Evolutionary conservation across 1,140 invertebrate genomes (phyloP).

Genomic region (Heliconius eleuchia): DNA sequence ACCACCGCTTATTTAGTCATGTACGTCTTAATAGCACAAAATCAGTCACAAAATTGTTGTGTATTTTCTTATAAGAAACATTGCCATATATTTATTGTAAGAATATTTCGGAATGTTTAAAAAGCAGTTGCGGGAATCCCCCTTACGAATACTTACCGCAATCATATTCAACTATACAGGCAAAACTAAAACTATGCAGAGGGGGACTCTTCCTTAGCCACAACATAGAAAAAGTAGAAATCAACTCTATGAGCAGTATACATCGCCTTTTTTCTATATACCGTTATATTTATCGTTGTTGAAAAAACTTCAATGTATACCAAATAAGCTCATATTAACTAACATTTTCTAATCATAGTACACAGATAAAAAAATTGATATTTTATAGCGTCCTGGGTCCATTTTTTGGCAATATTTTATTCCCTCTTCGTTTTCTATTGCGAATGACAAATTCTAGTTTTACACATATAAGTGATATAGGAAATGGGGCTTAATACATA

Average conservation of each 20-base stretch:
- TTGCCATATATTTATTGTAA: not conserved
- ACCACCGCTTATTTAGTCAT: too few relatives aligned
- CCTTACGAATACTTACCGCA: constrained; percentile 40
- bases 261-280: not conserved
- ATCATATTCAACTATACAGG: constrained; percentile 54
- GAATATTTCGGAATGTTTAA: constrained; percentile 31
- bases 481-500: not conserved
- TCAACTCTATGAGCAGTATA: not conserved
- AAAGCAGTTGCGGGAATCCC: constrained; percentile 31
- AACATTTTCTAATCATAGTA: constrained; percentile 26
- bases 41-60: not conserved
- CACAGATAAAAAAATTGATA: constrained; percentile 72
- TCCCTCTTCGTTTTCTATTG: constrained; percentile 62
- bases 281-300: not conserved
- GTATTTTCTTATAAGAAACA: not conserved
- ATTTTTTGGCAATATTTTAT: constrained; percentile 75
- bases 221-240: constrained; percentile 1
- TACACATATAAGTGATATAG: constrained; percentile 19
- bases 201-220: constrained; percentile 41
- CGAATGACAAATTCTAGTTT: constrained; percentile 41
- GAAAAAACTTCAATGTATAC: constrained; percentile 39
- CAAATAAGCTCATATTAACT: not conserved
- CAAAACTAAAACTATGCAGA: constrained; percentile 70
- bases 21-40: not conserved
- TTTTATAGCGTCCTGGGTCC: constrained; percentile 75